Evolutionary conservation across 2,888 invertebrate genomes (phyloP), one percentile per base, ranked within the genome.

Genomic region (Diarsia dahlii): DNA sequence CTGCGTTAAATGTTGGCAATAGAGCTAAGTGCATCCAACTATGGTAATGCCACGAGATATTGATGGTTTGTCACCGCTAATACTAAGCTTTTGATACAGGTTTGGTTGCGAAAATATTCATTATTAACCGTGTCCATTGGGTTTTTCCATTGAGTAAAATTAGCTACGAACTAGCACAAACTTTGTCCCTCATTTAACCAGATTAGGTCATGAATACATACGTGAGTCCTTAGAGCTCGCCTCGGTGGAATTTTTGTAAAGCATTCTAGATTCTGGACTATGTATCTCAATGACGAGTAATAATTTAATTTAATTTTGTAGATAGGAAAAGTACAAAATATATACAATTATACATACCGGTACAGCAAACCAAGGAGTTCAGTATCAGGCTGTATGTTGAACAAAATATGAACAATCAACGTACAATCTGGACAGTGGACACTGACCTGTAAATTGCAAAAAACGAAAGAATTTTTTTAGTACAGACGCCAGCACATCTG

Each of bases 1-100:
- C 67, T 63, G 74, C 72, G 71, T 77, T 87, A 80, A 84, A 81
- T 84, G 89, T 87, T 82, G 76, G 84, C 87, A 93, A 93, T 93
- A 90, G 81, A 28, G 84, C 86, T 91, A 89, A 94, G 92, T 93
- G 93, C 91, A 90, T 83, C 76, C 79, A 85, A 50, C 62, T 45
- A 76, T 5, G 28, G n/a, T 76, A 73, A 67, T 73, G 75, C 56
- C 9, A 18, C 60, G 15, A 81, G 69, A 74, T 81, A 76, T 82
- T 80, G 75, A 85, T 80, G 76, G 76, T 23, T 70, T 46, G 68
- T 45, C 62, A 67, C 71, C 52, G 34, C 52, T 54, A 34, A 58
- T 56, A 76, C 80, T 80, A 70, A 66, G 76, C 34, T 69, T 60
- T 20, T 68, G 4, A 20, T 4, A 10, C n/a, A 71, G 68, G 62